Base-by-base conservation (phyloP, 2,113 vertebrate genomes). In the Jaculus jaculus region DNA sequence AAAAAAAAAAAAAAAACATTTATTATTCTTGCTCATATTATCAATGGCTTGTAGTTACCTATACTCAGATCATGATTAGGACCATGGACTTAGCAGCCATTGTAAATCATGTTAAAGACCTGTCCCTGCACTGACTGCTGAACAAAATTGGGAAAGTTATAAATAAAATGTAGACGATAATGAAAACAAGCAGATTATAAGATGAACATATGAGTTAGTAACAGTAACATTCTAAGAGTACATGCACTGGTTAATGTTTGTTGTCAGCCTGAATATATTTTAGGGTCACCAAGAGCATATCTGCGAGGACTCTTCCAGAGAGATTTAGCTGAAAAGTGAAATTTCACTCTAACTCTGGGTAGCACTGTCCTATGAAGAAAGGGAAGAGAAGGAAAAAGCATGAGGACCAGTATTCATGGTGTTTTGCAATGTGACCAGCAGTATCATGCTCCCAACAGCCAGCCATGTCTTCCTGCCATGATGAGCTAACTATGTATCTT, bases 21-120 rank as follows among this genome's bases (percentile, higher is more conserved):
- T 39, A 74, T 60, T 90, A 79, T 84, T 65, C 30, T 81, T 92
- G 5, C 26, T 23, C 79, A 9, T n/a, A 72, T 58, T 37, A 65
- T 30, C 37, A 91, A 30, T 69, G 2, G 4, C 4, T 91, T 86
- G 63, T 88, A 58, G 71, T 58, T 83, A 65, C 2, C 13, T 69
- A 16, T 11, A 66, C 23, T 54, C 73, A 87, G 3, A 80, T 13
- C 4, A 34, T 28, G 47, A 96, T 77, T 84, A 78, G 39, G 28
- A 88, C 39, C 39, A 82, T 58, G 20, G 3, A n/a, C 17, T 9
- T 5, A 51, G 9, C 24, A 54, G 10, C 28, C 23, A 32, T 34
- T 66, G 2, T 75, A 15, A 20, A 24, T 82, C 32, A 51, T 3
- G 54, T 73, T 87, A 75, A 72, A 75, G 37, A 1, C 28, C 30